Evolutionary conservation across 30 jellyfish, hydroid and myxozoan species (phyloP).

Genomic region (Haliclystus octoradiatus): DNA sequence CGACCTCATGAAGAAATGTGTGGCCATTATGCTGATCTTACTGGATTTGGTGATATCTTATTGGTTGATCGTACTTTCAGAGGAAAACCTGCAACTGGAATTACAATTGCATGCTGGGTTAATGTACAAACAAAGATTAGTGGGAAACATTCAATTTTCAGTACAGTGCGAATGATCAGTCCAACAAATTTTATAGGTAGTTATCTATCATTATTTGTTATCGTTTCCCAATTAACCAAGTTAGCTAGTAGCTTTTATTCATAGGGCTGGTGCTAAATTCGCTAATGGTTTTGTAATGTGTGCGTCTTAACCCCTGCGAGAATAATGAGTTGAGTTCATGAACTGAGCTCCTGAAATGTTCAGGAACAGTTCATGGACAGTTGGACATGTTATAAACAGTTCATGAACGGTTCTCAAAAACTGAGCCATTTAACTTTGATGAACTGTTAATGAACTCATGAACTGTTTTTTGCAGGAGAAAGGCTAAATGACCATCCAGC

Average conservation of each 20-base stretch:
- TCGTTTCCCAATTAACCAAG: background rate
- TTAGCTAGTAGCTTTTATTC: background rate
- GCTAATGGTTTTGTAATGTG: background rate
- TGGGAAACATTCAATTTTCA: conserved; percentile 73
- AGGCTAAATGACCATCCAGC: too few species aligned
- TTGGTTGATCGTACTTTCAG: conserved; percentile 66
- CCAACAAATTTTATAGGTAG: conserved; percentile 60
- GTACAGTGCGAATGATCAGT: conserved; percentile 61
- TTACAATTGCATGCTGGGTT: conserved; percentile 94
- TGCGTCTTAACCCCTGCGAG: background rate
- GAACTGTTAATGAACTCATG: too few species aligned
- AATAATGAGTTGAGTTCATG: background rate
- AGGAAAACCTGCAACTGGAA: conserved; percentile 89
- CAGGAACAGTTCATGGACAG: too few species aligned
- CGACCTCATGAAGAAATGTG: conserved; percentile 85
- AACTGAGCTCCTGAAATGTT: too few species aligned
- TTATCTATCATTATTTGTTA: background rate
- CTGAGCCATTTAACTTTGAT: too few species aligned
- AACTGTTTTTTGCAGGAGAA: too few species aligned
- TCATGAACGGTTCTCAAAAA: too few species aligned
- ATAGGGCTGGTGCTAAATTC: background rate
- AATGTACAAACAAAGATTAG: conserved; percentile 40
- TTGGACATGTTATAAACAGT: too few species aligned
- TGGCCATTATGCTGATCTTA: conserved; percentile 94
- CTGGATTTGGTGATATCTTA: conserved; percentile 72